A percentile compares a stretch with the other conserved stretches of the same genome.
phyloP scores from a whole-genome alignment of 2,797 vertebrate species.

The Enteromius fasciolatus region DNA sequence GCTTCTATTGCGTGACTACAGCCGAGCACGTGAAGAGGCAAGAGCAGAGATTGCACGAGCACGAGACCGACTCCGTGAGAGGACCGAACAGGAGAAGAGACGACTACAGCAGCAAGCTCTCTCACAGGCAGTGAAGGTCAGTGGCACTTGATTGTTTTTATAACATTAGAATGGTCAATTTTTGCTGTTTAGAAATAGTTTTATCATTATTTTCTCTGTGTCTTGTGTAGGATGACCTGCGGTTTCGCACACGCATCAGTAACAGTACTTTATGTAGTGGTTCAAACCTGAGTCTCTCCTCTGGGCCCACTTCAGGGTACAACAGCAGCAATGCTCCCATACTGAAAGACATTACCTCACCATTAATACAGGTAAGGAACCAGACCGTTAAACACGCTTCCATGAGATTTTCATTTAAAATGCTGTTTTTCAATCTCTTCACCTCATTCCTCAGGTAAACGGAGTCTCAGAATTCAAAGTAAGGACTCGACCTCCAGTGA shows the following conservation, averaged over 20 bases:
- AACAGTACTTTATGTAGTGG: slow-evolving; percentile 88
- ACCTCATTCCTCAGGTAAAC: slow-evolving; percentile 64
- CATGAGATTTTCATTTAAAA: not conserved
- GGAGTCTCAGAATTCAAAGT: slow-evolving; percentile 67
- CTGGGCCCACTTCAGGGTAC: slow-evolving; percentile 93
- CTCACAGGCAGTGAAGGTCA: slow-evolving; percentile 82
- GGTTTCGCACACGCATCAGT: slow-evolving; percentile 82
- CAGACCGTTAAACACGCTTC: not conserved
- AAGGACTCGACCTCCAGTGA: slow-evolving; percentile 74
- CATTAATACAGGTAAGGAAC: slow-evolving; percentile 47
- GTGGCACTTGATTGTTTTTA: slow-evolving; percentile 1
- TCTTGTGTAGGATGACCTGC: slow-evolving; percentile 83
- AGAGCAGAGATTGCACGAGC: slow-evolving; percentile 89
- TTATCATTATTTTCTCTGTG: not conserved
- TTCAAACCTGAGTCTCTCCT: slow-evolving; percentile 91
- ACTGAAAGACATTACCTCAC: slow-evolving; percentile 62
- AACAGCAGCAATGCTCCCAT: slow-evolving; percentile 85
- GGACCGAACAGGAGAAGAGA: slow-evolving; percentile 88
- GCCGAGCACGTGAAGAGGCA: slow-evolving; percentile 88
- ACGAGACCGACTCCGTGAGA: slow-evolving; percentile 83
- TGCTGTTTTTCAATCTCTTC: not conserved
- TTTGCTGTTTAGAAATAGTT: not conserved
- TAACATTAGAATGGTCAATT: not conserved
- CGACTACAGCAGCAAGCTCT: slow-evolving; percentile 84
- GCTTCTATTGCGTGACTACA: slow-evolving; percentile 86